These are phyloP conservation scores for Nemotelus nigrinus DNA, from an alignment of 2,888 invertebrate genomes.

Conservation along the genomic window DNA sequence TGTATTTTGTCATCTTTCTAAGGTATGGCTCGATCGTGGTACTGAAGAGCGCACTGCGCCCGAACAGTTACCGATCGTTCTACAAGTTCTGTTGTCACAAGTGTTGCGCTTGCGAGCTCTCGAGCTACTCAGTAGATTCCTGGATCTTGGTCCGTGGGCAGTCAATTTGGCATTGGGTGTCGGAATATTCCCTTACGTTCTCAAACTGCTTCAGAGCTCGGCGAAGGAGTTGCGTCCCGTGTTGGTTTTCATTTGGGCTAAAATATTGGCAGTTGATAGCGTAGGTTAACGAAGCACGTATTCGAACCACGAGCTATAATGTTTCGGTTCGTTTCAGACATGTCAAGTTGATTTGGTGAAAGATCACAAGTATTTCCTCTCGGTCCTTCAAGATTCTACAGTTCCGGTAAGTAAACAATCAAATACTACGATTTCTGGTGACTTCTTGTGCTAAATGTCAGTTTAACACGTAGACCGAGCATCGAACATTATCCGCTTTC, in stretches of 20 bases:
- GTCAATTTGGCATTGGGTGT: slow-evolving; percentile 95
- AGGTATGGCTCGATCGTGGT: slow-evolving; percentile 70
- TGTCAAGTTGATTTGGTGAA: slow-evolving; percentile 95
- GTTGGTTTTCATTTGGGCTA: slow-evolving; percentile 98
- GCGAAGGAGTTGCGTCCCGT: slow-evolving; percentile 91
- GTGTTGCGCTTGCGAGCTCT: slow-evolving; percentile 92
- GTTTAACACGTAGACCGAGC: slow-evolving; percentile 71
- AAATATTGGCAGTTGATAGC: slow-evolving; percentile 95
- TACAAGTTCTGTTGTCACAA: slow-evolving; percentile 83
- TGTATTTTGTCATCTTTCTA: slow-evolving; percentile 57
- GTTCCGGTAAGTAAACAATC: slow-evolving; percentile 73
- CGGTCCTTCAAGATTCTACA: slow-evolving; percentile 86
- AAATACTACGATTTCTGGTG: neutral
- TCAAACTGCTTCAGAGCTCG: slow-evolving; percentile 94
- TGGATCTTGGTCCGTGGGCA: slow-evolving; percentile 96
- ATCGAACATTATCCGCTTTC: slow-evolving; percentile 94
- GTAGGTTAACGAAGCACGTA: slow-evolving; percentile 67
- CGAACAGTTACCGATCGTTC: slow-evolving; percentile 95
- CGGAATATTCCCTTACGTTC: slow-evolving; percentile 98
- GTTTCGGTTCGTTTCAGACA: slow-evolving; percentile 69
- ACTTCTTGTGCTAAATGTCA: slow-evolving; percentile 16
- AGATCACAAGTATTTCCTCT: slow-evolving; percentile 95
- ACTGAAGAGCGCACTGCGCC: slow-evolving; percentile 85
- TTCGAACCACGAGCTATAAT: neutral
- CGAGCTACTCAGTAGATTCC: slow-evolving; percentile 90